Evolutionary conservation across 2,888 invertebrate genomes (phyloP), one percentile per base, ranked within the genome.

Genomic region (Ophonus ardosiacus): DNA sequence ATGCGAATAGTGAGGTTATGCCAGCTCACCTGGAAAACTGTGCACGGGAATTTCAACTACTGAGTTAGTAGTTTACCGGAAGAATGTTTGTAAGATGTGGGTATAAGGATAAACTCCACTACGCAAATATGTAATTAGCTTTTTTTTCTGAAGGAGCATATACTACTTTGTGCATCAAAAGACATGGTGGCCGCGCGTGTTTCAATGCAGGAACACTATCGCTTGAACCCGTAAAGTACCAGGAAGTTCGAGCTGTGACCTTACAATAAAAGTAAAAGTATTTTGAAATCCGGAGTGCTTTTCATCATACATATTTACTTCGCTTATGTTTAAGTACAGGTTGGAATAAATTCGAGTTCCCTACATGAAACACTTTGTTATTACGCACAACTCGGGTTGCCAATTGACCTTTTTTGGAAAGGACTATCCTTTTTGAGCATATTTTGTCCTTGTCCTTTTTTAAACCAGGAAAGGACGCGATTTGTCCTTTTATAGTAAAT

Each of bases 1-100:
- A 43, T 74, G 18, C 18, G 38, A 43, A 74, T 40, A 74, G 71
- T 63, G 21, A 63, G 43, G 43, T 51, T 51, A 51, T 51, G 43
- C 43, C 43, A 51, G 43, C 43, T 51, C 43, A 51, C 43, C 43
- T 51, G 43, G 43, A 51, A 51, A 51, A 51, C 43, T 43, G 10
- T 5, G 43, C 43, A 4, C 43, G 3, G 43, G 43, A 51, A 51
- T 51, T 8, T 13, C 43, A 51, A 51, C 43, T 51, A 51, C 43
- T 51, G 43, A 51, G 43, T 8, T 13, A 51, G 43, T 51, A 51
- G 43, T 51, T 31, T 31, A 31, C 31, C 31, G 43, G 43, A 51
- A 13, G 43, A 51, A 51, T 51, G 43, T 31, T 31, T 31, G 31
- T 13, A 13, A 51, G 43, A 51, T 51, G 43, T 51, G 43, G 43